phyloP scores from a whole-genome alignment of 2,113 vertebrate species.

The Apteryx mantelli region DNA sequence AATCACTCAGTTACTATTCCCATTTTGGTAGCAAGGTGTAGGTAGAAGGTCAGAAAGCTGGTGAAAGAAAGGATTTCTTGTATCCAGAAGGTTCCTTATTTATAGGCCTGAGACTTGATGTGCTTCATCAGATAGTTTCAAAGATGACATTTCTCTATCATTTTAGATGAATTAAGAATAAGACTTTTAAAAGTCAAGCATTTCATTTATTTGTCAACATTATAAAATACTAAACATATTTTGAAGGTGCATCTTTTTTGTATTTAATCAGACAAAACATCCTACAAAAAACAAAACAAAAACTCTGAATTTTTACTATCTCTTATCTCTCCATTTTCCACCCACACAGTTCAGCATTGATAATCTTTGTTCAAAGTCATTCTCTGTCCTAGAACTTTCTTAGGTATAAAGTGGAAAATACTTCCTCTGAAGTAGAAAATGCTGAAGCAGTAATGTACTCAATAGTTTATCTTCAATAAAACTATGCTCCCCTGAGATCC shows the following conservation, averaged over 20 bases:
- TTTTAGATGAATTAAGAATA: neutral
- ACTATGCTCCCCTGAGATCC: neutral
- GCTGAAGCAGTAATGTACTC: neutral
- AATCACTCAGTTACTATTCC: neutral
- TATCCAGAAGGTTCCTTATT: neutral
- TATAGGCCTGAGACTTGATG: too few relatives aligned
- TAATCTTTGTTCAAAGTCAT: neutral
- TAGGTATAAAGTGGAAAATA: neutral
- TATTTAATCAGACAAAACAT: neutral
- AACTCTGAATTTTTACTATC: neutral
- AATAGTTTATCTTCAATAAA: neutral
- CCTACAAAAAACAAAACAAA: neutral
- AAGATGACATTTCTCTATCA: neutral
- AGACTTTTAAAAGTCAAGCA: neutral
- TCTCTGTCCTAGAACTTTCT: neutral
- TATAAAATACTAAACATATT: neutral
- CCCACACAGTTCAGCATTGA: neutral
- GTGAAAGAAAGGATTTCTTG: neutral
- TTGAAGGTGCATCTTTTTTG: neutral
- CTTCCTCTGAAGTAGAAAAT: neutral
- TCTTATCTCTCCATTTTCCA: neutral
- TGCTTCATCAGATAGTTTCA: neutral
- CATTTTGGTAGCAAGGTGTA: neutral
- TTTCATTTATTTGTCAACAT: neutral
- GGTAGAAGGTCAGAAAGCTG: neutral